phyloP scores from a whole-genome alignment of 2,888 invertebrate species.

The Sarcophaga variegata region DNA sequence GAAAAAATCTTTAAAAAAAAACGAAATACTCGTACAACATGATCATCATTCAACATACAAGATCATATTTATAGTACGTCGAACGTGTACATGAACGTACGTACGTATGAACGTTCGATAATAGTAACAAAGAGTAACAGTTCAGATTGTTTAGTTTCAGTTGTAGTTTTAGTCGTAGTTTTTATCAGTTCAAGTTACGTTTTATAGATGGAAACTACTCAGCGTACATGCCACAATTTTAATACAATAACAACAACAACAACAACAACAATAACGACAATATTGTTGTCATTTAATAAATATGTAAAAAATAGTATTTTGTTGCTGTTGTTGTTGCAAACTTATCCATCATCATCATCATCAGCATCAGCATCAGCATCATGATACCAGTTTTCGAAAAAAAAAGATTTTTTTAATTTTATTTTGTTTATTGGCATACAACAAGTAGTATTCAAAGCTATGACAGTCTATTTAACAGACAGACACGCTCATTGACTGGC shows the following conservation, averaged over 20 bases:
- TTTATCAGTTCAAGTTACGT: background rate
- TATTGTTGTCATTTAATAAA: background rate
- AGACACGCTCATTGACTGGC: background rate
- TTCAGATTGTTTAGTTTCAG: no score
- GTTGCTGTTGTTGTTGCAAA: background rate
- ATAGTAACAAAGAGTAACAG: no score
- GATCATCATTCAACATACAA: slow-evolving; percentile 42
- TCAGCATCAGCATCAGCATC: background rate
- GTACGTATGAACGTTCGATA: no score
- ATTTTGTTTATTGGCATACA: background rate
- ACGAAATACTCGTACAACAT: background rate
- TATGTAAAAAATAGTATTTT: background rate
- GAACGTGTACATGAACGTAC: background rate
- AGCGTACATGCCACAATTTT: background rate
- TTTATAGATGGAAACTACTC: background rate
- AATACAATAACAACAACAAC: background rate
- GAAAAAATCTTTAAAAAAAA: background rate
- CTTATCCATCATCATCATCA: background rate
- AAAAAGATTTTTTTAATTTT: background rate
- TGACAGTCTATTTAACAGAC: background rate
- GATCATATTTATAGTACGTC: slow-evolving; percentile 7
- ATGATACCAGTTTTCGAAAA: background rate
- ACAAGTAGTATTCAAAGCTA: background rate
- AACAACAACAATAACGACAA: background rate
- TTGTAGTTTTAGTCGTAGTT: no score